A percentile compares a stretch with the other conserved stretches of the same genome.
Evolutionary conservation across 1,140 invertebrate genomes (phyloP).

Genomic region (Chelonus insularis): DNA sequence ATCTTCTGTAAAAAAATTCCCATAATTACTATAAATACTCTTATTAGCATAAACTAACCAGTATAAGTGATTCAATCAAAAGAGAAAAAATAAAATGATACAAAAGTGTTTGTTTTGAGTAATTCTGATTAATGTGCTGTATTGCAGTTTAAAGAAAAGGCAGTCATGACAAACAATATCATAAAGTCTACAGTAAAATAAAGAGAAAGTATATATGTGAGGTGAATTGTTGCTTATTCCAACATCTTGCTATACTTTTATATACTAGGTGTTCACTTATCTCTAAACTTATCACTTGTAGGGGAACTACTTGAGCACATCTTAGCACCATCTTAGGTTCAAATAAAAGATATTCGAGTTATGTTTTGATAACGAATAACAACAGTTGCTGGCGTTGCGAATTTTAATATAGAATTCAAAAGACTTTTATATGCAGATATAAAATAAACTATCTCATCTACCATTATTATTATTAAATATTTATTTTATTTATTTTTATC

Average conservation of each 20-base stretch:
- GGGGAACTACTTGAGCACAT: background rate
- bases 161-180: no score
- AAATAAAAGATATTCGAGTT: background rate
- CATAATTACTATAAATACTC: no score
- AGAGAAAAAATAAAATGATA: no score
- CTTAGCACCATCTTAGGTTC: constrained; percentile 5
- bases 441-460: no score
- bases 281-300: constrained; percentile 1
- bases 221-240: background rate
- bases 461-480: no score
- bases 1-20: constrained; percentile 1
- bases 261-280: constrained; percentile 11
- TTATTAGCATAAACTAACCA: no score
- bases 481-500: no score
- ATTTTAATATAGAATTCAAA: background rate
- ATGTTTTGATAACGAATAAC: background rate
- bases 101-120: background rate
- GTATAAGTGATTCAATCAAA: no score
- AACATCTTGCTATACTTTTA: background rate
- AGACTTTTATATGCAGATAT: no score
- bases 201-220: background rate
- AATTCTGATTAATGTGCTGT: background rate
- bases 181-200: background rate
- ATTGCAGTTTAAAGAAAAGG: background rate
- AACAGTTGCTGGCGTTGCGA: background rate